Base-by-base conservation (phyloP, 2,888 invertebrate species). In the Amblyjoppa fuscipennis region DNA sequence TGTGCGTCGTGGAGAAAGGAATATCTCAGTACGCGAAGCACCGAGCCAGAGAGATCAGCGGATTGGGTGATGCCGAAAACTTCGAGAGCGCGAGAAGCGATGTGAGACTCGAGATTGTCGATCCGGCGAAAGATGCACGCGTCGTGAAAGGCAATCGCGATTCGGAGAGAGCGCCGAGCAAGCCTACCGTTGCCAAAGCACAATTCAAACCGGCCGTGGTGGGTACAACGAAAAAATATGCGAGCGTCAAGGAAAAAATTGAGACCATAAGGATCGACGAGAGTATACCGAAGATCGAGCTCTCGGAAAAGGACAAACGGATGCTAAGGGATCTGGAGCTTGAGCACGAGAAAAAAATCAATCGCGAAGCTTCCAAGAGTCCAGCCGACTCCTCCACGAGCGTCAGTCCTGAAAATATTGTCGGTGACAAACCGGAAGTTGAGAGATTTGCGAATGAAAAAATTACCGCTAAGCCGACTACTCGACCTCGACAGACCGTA, bases 1-100 rank as follows among this genome's bases (percentile, higher is more conserved):
- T 96, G 5, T 95, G 95, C 88, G 96, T 97, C 68, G 97, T 98
- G 28, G 95, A 96, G 61, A 96, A 96, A 89, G 98, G 98, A 41
- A 92, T 98, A 66, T 95, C 95, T 87, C 96, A 96, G 87, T 97
- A 96, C 89, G 90, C 95, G 28, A 93, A 93, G 86, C 92, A 94
- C 85, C 89, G 89, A 81, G 76, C 90, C 49, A 90, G 79, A 45
- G 90, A 92, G 87, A 68, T 86, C 28, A 41, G 91, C 1, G 90
- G 90, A 28, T 59, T 89, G 6, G 85, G 88, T 31, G 71, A 83
- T 20, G 81, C 87, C 28, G 77, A 80, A 66, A 66, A 53, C 31
- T 74, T 84, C 66, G 41, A 84, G 31, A 79, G 13, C 34, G 56
- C 81, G n/a, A 64, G 79, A 1, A 79, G 49, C 25, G 56, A 74